These are phyloP conservation scores for Gymnobelideus leadbeateri DNA, from an alignment of 2,113 vertebrate species.

Conservation along the genomic window DNA sequence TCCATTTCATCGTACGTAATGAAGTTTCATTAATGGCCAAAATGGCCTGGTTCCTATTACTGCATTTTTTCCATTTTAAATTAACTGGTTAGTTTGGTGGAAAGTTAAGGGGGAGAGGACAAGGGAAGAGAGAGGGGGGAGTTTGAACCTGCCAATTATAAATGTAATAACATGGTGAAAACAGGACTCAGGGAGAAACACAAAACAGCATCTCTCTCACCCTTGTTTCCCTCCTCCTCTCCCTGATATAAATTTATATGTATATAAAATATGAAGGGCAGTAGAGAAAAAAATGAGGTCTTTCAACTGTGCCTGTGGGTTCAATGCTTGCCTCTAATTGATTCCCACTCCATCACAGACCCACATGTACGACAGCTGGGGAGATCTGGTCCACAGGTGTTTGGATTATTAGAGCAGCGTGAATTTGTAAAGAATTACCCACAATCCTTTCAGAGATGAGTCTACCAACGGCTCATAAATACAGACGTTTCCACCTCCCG, in stretches of 20 bases:
- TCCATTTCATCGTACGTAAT: slow-evolving; percentile 46
- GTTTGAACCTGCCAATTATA: slow-evolving; percentile 72
- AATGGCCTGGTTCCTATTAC: slow-evolving; percentile 74
- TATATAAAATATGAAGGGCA: slow-evolving; percentile 17
- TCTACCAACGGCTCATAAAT: not conserved
- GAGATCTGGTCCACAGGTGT: not conserved
- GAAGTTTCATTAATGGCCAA: not conserved
- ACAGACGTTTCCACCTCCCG: not conserved
- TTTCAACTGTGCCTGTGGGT: slow-evolving; percentile 62
- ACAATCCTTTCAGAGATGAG: not conserved
- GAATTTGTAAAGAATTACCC: not conserved
- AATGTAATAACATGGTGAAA: slow-evolving; percentile 76
- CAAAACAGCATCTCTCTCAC: slow-evolving; percentile 66
- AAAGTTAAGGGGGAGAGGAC: slow-evolving; percentile 67
- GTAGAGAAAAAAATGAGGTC: slow-evolving; percentile 31
- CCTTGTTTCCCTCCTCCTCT: slow-evolving; percentile 56
- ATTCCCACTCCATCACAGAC: not conserved
- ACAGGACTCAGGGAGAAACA: not conserved
- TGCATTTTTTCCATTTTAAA: slow-evolving; percentile 75
- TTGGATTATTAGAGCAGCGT: fast-evolving
- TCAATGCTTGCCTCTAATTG: not conserved
- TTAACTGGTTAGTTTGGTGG: slow-evolving; percentile 81
- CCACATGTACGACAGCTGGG: not conserved
- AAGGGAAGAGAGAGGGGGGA: not conserved
- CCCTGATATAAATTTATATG: slow-evolving; percentile 76